These are phyloP conservation scores for Myioborus melanocephalus DNA, from an alignment of 2,797 vertebrate species.

Conservation along the genomic window DNA sequence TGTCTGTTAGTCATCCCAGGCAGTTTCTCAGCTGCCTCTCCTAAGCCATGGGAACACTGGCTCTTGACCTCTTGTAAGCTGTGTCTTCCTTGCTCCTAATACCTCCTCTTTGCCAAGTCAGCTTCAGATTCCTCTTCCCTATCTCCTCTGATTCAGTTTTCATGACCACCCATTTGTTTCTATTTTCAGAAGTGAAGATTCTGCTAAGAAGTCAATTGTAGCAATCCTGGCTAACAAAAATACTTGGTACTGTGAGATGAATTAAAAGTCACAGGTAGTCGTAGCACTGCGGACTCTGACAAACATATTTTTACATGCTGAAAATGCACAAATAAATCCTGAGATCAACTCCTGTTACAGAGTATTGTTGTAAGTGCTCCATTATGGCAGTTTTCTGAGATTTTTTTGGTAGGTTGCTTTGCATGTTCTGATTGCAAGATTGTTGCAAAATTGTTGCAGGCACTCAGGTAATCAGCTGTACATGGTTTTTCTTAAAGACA, in stretches of 20 bases:
- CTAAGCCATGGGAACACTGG: neutral
- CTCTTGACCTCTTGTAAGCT: neutral
- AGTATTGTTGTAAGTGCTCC: neutral
- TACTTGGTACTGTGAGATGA: neutral
- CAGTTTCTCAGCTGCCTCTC: neutral
- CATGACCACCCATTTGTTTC: neutral
- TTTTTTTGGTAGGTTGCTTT: neutral
- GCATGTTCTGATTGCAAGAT: neutral
- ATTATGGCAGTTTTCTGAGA: neutral
- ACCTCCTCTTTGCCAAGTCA: neutral
- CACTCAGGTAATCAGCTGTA: neutral
- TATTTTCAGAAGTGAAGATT: slow-evolving; percentile 23
- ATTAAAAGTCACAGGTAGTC: neutral
- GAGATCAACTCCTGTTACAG: neutral
- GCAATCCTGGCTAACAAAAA: neutral
- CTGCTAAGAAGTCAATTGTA: neutral
- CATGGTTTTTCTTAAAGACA: neutral
- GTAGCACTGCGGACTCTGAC: neutral
- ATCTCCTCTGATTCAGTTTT: neutral
- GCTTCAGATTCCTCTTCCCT: neutral
- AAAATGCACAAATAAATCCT: slow-evolving; percentile 1
- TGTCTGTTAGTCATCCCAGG: neutral
- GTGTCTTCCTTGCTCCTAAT: neutral
- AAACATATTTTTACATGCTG: neutral
- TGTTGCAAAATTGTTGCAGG: neutral